Evolutionary conservation across 2,797 vertebrate genomes (phyloP), one percentile per base, ranked within the genome.

Genomic region (Darevskia nairensis): DNA sequence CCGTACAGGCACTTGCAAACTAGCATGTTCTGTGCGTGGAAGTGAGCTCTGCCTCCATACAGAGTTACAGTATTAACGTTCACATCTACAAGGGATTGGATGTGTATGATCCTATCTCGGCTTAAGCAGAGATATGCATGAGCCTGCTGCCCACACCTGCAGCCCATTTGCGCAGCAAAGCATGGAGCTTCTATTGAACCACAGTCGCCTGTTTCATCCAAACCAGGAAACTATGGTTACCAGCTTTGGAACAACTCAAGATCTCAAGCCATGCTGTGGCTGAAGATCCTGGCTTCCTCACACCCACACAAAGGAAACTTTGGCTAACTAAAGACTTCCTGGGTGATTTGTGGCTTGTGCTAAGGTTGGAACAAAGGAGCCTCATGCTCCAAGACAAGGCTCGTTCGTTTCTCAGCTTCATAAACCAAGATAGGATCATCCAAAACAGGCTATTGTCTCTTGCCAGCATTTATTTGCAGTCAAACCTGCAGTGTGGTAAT

Each of bases 31-130:
- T 82, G 89, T 92, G 84, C 74, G 87, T 64, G 46, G 66, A 88
- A 82, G 15, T 44, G 64, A 29, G 50, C 8, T 69, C 25, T 88
- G 64, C 83, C 25, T 89, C 25, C 88, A 76, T n/a, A 80, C 89
- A 91, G 93, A 89, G 32, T 0, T 89, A 88, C 88, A 89, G 91
- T 79, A 92, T 91, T 84, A 82, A 55, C 91, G 25, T 93, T 80
- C 90, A 91, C 35, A 44, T 72, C 25, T 89, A 92, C 75, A 96
- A 93, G 84, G 90, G 21, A n/a, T 86, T 41, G 55, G 27, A 8
- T 29, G 19, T 23, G 35, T 61, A 78, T 64, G 61, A 64, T 64
- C 61, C 17, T 64, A 64, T 64, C 17, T 64, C 21, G 6, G 21
- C 21, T 64, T 64, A 64, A 23, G 61, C 61, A 64, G 61, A 64